These are phyloP conservation scores for Tanypteryx hageni DNA, from an alignment of 2,888 invertebrate species.

Conservation along the genomic window DNA sequence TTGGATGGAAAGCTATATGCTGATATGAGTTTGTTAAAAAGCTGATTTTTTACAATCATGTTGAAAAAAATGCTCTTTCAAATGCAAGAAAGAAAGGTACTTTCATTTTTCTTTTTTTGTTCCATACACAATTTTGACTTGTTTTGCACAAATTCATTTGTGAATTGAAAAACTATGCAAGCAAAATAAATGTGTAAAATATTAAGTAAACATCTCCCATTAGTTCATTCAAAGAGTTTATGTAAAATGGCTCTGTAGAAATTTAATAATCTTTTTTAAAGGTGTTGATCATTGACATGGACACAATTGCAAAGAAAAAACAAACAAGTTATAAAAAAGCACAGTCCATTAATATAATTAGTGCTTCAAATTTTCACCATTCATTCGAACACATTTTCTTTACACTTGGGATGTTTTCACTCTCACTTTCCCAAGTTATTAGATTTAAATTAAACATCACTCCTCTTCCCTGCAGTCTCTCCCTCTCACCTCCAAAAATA, in stretches of 20 bases:
- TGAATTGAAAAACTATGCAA: slow-evolving; percentile 35
- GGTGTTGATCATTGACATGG: slow-evolving; percentile 57
- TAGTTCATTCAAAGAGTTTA: slow-evolving; percentile 58
- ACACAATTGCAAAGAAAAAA: slow-evolving; percentile 62
- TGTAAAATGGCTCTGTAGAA: slow-evolving; percentile 63
- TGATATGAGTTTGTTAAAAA: slow-evolving; percentile 60
- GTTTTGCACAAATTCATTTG: background rate
- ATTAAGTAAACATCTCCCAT: slow-evolving; percentile 45
- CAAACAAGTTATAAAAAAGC: slow-evolving; percentile 62
- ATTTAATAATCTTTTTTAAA: slow-evolving; percentile 47
- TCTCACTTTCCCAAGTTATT: slow-evolving; percentile 54
- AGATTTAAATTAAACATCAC: slow-evolving; percentile 57
- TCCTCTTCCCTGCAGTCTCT: slow-evolving; percentile 57
- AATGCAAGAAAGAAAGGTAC: slow-evolving; percentile 46
- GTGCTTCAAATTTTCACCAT: slow-evolving; percentile 61
- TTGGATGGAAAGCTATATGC: slow-evolving; percentile 51
- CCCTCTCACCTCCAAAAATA: slow-evolving; percentile 59
- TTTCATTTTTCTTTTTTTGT: slow-evolving; percentile 31
- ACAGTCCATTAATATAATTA: slow-evolving; percentile 59
- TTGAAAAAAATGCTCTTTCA: slow-evolving; percentile 58
- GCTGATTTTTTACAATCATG: slow-evolving; percentile 31
- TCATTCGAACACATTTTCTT: slow-evolving; percentile 62
- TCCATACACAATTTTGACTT: slow-evolving; percentile 50
- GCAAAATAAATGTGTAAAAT: slow-evolving; percentile 51
- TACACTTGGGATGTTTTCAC: slow-evolving; percentile 56